phyloP scores from a whole-genome alignment of 2,113 vertebrate species.

The human region DNA sequence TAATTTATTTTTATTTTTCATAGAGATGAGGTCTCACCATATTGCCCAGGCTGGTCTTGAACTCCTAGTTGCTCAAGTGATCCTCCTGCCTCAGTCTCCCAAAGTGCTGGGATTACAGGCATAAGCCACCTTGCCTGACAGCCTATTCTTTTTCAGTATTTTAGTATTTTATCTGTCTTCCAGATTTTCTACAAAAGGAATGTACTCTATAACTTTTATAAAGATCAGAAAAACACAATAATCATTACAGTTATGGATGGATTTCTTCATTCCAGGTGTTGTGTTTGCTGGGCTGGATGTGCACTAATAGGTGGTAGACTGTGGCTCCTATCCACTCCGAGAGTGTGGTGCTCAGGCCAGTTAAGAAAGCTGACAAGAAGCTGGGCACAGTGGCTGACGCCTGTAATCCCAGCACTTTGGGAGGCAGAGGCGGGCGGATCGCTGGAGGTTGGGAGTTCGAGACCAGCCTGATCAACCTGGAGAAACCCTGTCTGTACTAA shows the following conservation, averaged over 20 bases:
- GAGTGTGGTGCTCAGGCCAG: background rate
- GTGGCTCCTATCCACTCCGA: background rate
- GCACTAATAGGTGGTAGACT: background rate
- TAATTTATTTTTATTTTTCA: no score
- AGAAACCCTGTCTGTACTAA: no score
- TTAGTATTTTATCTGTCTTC: background rate
- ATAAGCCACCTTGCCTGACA: no score
- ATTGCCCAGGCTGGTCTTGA: background rate
- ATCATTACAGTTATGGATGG: background rate
- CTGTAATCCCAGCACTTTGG: no score
- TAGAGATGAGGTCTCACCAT: no score
- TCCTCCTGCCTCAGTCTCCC: no score
- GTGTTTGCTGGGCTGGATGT: background rate
- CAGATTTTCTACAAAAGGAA: conserved; percentile 4
- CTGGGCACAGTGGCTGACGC: no score
- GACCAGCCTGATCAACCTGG: no score
- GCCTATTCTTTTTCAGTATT: background rate
- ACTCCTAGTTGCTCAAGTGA: no score
- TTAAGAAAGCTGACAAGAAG: background rate
- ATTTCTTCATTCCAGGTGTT: background rate
- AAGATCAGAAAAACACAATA: background rate
- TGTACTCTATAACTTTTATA: background rate
- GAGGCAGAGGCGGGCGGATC: no score
- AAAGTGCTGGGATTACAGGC: no score
- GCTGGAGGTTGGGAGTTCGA: no score